Evolutionary conservation across 2,797 vertebrate species (phyloP).

Genomic region (Poeciliopsis infans): DNA sequence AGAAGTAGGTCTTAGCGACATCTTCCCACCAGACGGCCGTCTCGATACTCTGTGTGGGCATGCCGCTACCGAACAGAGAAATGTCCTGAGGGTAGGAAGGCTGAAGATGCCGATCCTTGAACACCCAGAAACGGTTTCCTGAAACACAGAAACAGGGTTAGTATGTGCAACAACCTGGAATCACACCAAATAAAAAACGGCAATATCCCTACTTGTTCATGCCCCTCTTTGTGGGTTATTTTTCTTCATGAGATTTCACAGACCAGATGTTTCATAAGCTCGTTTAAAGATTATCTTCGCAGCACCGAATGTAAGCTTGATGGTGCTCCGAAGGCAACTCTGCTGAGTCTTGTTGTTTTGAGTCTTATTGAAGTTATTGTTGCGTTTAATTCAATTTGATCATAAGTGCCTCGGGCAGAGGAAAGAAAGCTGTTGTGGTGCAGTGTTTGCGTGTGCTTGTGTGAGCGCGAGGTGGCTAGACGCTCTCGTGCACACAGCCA

Average conservation of each 20-base stretch:
- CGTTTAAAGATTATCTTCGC: slow-evolving; percentile 40
- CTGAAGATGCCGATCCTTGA: slow-evolving; percentile 96
- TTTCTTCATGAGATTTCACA: slow-evolving; percentile 43
- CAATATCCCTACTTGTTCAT: slow-evolving; percentile 22
- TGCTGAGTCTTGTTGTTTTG: slow-evolving; percentile 52
- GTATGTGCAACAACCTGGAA: slow-evolving; percentile 36
- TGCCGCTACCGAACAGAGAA: slow-evolving; percentile 92
- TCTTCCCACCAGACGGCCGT: slow-evolving; percentile 99
- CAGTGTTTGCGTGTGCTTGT: background rate
- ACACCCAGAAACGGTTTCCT: slow-evolving; percentile 99
- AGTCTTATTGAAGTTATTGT: slow-evolving; percentile 56
- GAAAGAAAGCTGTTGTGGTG: slow-evolving; percentile 33
- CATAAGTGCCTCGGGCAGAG: slow-evolving; percentile 54
- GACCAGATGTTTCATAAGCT: slow-evolving; percentile 37
- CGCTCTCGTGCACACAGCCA: slow-evolving; percentile 14
- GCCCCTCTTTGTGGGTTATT: background rate
- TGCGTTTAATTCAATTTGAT: slow-evolving; percentile 71
- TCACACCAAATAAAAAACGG: background rate
- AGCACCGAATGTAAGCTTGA: slow-evolving; percentile 39
- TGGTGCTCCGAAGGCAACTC: slow-evolving; percentile 44
- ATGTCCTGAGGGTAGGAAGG: slow-evolving; percentile 97
- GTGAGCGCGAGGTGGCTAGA: slow-evolving; percentile 54
- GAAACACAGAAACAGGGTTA: slow-evolving; percentile 51
- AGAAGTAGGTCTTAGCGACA: slow-evolving; percentile 98
- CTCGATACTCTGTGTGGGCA: slow-evolving; percentile 95